Evolutionary conservation across 2,888 invertebrate genomes (phyloP), one percentile per base, ranked within the genome.

Genomic region (Serripes groenlandicus): DNA sequence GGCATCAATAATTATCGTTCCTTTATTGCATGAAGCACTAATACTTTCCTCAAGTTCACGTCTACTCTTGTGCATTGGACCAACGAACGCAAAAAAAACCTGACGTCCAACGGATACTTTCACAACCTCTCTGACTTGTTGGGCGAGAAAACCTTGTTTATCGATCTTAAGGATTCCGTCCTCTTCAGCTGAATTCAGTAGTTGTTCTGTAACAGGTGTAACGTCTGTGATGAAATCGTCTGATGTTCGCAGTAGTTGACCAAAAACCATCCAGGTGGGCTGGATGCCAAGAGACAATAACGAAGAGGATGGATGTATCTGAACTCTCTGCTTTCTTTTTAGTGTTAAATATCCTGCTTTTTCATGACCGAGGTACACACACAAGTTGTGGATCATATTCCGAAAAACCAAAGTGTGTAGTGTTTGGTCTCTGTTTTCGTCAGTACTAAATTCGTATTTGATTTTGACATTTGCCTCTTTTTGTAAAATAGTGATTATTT

Each of bases 231-330:
- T 88, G 77, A 91, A 93, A 34, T 91, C 90, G 52, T 78, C 75
- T 9, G 90, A 90, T 2, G 93, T 93, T 66, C 90, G 87, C 18
- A 92, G 73, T 11, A 92, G 79, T 68, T 91, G 87, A 58, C 90
- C 88, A 69, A 88, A 92, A 5, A 93, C 89, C 18, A 93, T 75
- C 92, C 92, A 92, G 28, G 89, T 83, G 21, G 93, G 93, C 11
- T 79, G 74, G 5, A 74, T 11, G 26, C 88, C 92, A 11, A 92
- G 79, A 34, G 87, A 60, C 18, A 77, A 71, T 18, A 93, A 49
- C 9, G 88, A 73, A n/a, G 93, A 92, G 0, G 93, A 93, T 5
- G 93, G 93, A 79, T 93, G 93, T 7, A 92, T 66, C 54, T 89
- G 83, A 2, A 92, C 92, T 35, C 86, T 81, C 34, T 89, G 89